Conservation (phyloP, 2,888 invertebrate genomes). For the Oegoconia quadripuncta region DNA sequence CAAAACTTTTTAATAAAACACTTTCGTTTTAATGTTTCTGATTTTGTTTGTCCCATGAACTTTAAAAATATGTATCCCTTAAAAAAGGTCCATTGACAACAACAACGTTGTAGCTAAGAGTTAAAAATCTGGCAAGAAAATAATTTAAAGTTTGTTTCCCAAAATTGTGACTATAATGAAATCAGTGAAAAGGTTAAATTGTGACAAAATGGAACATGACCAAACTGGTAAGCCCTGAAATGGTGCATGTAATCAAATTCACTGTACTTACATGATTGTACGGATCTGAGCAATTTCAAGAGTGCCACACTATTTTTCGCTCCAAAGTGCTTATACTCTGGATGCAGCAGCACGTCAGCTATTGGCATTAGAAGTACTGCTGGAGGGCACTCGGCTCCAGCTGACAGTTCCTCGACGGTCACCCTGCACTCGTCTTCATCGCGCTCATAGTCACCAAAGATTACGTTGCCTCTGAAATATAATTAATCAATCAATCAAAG, state of each 20-base stretch:
- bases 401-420: conserved; percentile 32
- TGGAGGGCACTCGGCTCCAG: conserved; percentile 45
- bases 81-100: background rate
- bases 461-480: conserved; percentile 50
- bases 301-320: conserved; percentile 52
- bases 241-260: background rate
- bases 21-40: too few species aligned
- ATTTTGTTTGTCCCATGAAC: too few species aligned
- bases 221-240: background rate
- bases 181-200: background rate
- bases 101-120: background rate
- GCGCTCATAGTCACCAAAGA: conserved; percentile 62
- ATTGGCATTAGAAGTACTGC: conserved; percentile 59
- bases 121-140: too few species aligned
- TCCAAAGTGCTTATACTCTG: conserved; percentile 63
- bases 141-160: too few species aligned
- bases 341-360: conserved; percentile 61
- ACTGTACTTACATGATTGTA: conserved; percentile 47
- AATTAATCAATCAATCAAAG: background rate
- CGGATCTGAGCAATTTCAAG: conserved; percentile 47
- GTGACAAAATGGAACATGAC: background rate
- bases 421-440: conserved; percentile 57
- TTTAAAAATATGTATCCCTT: too few species aligned
- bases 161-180: background rate
- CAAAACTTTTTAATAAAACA: too few species aligned